Evolutionary conservation across 2,113 vertebrate genomes (phyloP).

Genomic region (Aspiorhynchus laticeps): DNA sequence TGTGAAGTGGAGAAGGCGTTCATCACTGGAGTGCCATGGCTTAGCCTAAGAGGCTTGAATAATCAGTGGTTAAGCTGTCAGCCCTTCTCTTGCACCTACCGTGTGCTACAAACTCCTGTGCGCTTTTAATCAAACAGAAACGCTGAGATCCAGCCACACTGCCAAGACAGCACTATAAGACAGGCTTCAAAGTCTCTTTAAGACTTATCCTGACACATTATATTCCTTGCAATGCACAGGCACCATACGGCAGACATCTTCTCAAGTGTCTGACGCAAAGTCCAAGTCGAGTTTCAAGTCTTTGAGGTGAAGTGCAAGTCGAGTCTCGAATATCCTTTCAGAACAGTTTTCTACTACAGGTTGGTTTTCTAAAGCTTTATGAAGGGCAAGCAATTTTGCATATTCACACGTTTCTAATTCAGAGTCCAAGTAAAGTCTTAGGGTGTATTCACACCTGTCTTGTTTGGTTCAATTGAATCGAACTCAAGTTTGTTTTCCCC

Average conservation of each 20-base stretch:
- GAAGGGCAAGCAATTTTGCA: neutral
- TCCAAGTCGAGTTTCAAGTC: neutral
- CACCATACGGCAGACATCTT: neutral
- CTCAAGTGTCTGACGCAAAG: slow-evolving; percentile 2
- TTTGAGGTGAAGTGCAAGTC: slow-evolving; percentile 4
- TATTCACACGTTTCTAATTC: neutral
- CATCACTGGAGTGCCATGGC: slow-evolving; percentile 73
- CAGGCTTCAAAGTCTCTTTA: slow-evolving; percentile 66
- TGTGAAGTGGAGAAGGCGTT: slow-evolving; percentile 65
- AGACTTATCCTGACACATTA: slow-evolving; percentile 66
- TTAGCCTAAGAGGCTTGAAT: slow-evolving; percentile 81
- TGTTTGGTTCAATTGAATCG: no score
- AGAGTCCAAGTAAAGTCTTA: neutral
- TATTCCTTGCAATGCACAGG: neutral
- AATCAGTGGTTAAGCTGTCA: slow-evolving; percentile 80
- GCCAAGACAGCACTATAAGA: slow-evolving; percentile 66
- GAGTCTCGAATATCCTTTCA: neutral
- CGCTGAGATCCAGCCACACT: slow-evolving; percentile 65
- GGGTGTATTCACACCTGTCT: no score
- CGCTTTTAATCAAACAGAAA: slow-evolving; percentile 75
- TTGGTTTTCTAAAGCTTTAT: neutral
- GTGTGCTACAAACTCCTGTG: slow-evolving; percentile 71
- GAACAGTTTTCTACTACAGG: neutral
- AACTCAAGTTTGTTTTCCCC: no score
- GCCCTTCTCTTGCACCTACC: slow-evolving; percentile 71